A percentile compares a stretch with the other conserved stretches of the same genome.
Conservation (phyloP, 2,113 vertebrate genomes). For the Brachyhypopomus gauderio region DNA sequence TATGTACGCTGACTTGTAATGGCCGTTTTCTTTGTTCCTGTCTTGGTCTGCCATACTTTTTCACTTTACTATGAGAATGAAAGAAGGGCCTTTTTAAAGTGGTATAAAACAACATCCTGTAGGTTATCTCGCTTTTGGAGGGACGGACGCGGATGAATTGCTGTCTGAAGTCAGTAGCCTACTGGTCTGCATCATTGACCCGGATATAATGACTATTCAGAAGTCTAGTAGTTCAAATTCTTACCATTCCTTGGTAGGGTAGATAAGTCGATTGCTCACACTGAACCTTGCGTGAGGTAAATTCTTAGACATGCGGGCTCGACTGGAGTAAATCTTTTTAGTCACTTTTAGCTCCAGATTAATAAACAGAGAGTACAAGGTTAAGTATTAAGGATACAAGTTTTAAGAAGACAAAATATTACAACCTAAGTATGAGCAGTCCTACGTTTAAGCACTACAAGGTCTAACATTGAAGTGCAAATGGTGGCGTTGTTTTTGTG, state of each 20-base stretch:
- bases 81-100: not conserved
- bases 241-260: not conserved
- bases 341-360: too few species aligned
- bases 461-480: too few species aligned
- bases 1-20: not conserved
- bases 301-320: not conserved
- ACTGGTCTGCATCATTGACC: not conserved
- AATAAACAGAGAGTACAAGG: too few species aligned
- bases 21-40: not conserved
- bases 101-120: not conserved
- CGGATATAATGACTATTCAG: not conserved
- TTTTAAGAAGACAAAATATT: too few species aligned
- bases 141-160: not conserved
- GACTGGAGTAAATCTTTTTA: too few species aligned
- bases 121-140: not conserved
- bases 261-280: not conserved
- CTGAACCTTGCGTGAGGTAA: not conserved
- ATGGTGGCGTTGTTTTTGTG: too few species aligned
- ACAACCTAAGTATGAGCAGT: too few species aligned
- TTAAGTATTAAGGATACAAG: too few species aligned
- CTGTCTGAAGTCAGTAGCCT: not conserved
- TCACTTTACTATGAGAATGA: not conserved
- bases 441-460: too few species aligned
- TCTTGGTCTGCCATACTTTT: not conserved
- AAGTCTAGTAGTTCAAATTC: not conserved